Conservation (phyloP, 1,140 invertebrate genomes). For the Hycleus cichorii region DNA sequence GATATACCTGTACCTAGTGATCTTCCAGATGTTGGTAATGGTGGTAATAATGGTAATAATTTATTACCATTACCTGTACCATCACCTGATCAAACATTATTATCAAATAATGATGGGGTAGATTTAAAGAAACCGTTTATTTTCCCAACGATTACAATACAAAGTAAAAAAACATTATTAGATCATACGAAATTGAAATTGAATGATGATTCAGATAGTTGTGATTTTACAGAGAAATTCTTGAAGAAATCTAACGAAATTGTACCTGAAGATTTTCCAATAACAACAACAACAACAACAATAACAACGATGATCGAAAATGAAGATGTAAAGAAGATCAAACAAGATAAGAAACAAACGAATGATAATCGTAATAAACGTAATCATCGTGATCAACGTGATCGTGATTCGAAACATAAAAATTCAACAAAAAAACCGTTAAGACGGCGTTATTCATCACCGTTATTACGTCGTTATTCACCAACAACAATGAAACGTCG, state of each 20-base stretch:
- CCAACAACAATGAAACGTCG: constrained; percentile 5
- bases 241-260: neutral
- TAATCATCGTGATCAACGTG: neutral
- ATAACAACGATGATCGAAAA: too few species aligned
- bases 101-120: neutral
- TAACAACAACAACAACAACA: too few species aligned
- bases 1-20: constrained; percentile 11
- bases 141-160: constrained; percentile 24
- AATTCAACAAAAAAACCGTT: constrained; percentile 2
- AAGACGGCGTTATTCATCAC: constrained; percentile 8
- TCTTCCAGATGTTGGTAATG: constrained; percentile 3
- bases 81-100: neutral
- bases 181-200: constrained; percentile 26
- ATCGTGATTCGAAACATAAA: neutral
- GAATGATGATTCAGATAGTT: constrained; percentile 22
- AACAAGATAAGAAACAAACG: neutral
- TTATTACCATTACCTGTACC: neutral
- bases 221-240: constrained; percentile 6
- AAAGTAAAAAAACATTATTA: constrained; percentile 21
- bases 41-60: neutral
- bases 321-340: too few species aligned
- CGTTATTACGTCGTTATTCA: constrained; percentile 5
- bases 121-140: constrained; percentile 18
- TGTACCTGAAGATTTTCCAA: too few species aligned
- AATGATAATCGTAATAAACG: neutral